Evolutionary conservation across 2,113 vertebrate species (phyloP).

Genomic region (Microcebus ravelobensis): DNA sequence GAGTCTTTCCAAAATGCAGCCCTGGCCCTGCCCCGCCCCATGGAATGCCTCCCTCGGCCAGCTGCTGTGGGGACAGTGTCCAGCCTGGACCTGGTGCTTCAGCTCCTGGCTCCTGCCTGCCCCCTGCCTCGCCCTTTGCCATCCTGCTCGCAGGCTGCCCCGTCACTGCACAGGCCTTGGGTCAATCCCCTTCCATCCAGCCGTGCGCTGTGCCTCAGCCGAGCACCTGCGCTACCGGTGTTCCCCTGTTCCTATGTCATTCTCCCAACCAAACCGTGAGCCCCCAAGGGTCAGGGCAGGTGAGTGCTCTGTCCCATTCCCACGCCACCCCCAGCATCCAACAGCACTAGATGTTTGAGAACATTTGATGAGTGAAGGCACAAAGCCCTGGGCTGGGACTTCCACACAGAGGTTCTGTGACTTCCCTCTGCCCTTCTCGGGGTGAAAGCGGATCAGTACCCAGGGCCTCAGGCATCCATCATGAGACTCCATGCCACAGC

Average conservation of each 20-base stretch:
- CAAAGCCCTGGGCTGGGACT: background rate
- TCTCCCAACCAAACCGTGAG: background rate
- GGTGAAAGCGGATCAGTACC: background rate
- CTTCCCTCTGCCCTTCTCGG: background rate
- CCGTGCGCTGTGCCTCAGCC: background rate
- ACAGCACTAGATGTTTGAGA: accelerated
- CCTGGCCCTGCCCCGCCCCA: background rate
- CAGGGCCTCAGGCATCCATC: background rate
- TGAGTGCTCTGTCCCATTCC: background rate
- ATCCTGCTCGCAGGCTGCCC: background rate
- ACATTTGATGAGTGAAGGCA: background rate
- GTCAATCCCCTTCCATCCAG: background rate
- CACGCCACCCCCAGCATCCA: background rate
- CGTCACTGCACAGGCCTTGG: background rate
- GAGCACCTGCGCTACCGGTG: accelerated
- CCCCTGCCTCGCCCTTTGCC: background rate
- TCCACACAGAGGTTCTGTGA: accelerated
- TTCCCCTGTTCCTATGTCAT: background rate
- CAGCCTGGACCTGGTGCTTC: background rate
- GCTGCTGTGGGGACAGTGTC: background rate
- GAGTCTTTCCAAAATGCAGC: background rate
- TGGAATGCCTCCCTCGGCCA: accelerated
- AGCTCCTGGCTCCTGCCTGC: background rate
- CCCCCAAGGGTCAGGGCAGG: background rate
- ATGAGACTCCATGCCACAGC: background rate